phyloP scores from a whole-genome alignment of 2,113 vertebrate genomes.

The Gymnocephalus cernua region DNA sequence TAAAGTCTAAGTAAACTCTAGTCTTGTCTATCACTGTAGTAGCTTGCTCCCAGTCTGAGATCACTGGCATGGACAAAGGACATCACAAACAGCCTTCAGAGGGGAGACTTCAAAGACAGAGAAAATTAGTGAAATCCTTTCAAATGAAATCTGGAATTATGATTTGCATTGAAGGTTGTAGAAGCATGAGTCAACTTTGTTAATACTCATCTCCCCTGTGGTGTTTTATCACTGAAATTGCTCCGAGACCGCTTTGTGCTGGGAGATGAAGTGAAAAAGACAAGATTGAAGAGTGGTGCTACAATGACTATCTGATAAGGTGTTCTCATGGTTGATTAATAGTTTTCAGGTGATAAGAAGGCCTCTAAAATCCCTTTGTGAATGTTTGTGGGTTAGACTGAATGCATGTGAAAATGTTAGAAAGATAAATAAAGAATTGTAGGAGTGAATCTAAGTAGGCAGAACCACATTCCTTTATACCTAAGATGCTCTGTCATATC shows the following conservation, averaged over 20 bases:
- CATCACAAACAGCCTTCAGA: conserved; percentile 37
- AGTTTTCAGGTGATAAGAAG: conserved; percentile 45
- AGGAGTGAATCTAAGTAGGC: conserved; percentile 14
- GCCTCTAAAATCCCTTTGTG: conserved; percentile 29
- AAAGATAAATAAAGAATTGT: conserved; percentile 25
- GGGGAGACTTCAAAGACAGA: conserved; percentile 54
- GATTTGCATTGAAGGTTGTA: conserved; percentile 58
- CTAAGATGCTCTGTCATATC: neutral
- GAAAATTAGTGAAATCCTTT: conserved; percentile 63
- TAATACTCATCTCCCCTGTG: conserved; percentile 46
- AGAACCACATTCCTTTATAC: neutral
- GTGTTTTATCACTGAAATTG: conserved; percentile 69
- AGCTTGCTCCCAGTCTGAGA: conserved; percentile 8
- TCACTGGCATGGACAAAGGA: conserved; percentile 31
- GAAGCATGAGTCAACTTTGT: conserved; percentile 70
- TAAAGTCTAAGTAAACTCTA: conserved; percentile 6
- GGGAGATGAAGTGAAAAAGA: conserved; percentile 22
- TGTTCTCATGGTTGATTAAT: conserved; percentile 66
- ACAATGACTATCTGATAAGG: conserved; percentile 67
- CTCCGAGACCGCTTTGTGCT: conserved; percentile 40
- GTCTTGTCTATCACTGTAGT: conserved; percentile 13
- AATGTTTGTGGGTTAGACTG: conserved; percentile 23
- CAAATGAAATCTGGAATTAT: conserved; percentile 59
- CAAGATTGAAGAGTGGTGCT: conserved; percentile 41
- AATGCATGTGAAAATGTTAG: conserved; percentile 24